A percentile compares a stretch with the other conserved stretches of the same genome.
Evolutionary conservation across 2,797 vertebrate species (phyloP).

Genomic region (Anguilla obscura): DNA sequence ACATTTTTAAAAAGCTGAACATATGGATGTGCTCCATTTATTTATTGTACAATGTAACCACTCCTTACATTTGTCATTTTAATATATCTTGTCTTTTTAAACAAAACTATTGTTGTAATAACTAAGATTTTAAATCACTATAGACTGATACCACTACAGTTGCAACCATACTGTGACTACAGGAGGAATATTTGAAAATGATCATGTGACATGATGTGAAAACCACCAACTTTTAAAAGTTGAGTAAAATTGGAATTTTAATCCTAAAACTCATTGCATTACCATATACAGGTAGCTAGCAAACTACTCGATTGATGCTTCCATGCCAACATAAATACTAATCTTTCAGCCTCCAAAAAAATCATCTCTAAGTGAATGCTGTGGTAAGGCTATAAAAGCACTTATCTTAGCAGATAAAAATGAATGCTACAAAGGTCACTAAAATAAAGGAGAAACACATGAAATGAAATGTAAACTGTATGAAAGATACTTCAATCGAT

Average conservation of each 20-base stretch:
- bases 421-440: not conserved
- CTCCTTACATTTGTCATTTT: not conserved
- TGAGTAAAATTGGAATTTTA: not conserved
- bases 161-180: not conserved
- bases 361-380: not conserved
- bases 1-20: not conserved
- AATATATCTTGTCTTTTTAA: not conserved
- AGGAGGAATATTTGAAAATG: too few species aligned
- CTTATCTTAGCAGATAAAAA: not conserved
- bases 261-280: not conserved
- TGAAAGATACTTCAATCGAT: not conserved
- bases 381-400: not conserved
- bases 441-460: not conserved
- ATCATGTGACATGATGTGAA: not conserved
- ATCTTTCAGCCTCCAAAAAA: not conserved
- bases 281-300: not conserved
- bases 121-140: not conserved
- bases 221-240: not conserved
- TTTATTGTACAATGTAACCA: not conserved
- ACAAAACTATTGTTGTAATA: not conserved
- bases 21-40: not conserved
- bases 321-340: not conserved
- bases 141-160: not conserved
- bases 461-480: not conserved
- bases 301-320: not conserved